Base-by-base conservation (phyloP, 2,113 vertebrate genomes). In the Ceyx melanurus region DNA sequence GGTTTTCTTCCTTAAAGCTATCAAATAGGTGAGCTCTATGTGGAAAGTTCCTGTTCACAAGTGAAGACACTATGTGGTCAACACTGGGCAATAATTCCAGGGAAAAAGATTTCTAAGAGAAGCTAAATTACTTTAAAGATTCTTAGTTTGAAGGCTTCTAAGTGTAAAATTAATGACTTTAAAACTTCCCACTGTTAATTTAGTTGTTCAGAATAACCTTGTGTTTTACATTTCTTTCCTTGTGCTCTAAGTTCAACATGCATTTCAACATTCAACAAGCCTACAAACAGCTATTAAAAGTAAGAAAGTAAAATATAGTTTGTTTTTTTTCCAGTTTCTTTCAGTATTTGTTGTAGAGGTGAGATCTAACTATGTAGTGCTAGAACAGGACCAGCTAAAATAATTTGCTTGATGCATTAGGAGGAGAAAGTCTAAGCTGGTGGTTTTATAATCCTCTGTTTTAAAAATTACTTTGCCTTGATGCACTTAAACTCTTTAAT, bases 1-100 rank as follows among this genome's bases (percentile, higher is more conserved):
- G 5, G 13, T 46, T 71, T 89, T 90, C 50, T 91, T 80, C 65
- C 46, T 81, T 92, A 91, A 86, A 83, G 48, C 6, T 48, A 53
- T 76, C 25, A 65, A 91, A 70, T 76, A 17, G 4, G 7, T 15
- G 42, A 88, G 5, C 43, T 56, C 22, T 74, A 26, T 50, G 17
- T 75, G 35, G 33, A 92, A 88, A 37, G 46, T 82, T 80, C 46
- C 19, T 66, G 37, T 70, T 82, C 40, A 67, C 60, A 70, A 23
- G 42, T 13, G 35, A 72, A 66, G 51, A 37, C n/a, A 42, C 3
- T 66, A n/a, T 37, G 5, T 77, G 11, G 43, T 56, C 46, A 37
- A 11, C 12, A 42, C 0, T 54, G 56, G 15, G 7, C 61, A 72
- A 11, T 1, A 11, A 17, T 53, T 53, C 2, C 13, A 14, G 45